These are phyloP conservation scores for Phylloscopus whistleri DNA, from an alignment of 2,113 vertebrate species.

Conservation along the genomic window DNA sequence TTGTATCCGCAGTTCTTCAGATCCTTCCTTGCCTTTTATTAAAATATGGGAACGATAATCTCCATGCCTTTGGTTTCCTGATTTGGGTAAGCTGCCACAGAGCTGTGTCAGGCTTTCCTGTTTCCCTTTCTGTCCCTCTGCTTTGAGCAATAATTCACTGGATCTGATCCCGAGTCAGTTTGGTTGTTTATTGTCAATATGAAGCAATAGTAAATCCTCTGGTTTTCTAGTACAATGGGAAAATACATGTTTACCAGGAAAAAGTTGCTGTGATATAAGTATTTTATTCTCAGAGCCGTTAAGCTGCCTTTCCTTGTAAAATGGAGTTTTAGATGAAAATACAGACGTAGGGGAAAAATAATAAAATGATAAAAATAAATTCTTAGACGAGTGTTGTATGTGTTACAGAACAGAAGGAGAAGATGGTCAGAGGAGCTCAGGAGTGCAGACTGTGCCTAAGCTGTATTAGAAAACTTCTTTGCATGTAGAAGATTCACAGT, in stretches of 20 bases:
- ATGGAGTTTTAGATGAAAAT: not conserved
- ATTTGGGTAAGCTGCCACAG: not conserved
- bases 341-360: not conserved
- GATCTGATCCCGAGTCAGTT: not conserved
- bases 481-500: not conserved
- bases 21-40: constrained; percentile 31
- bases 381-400: not conserved
- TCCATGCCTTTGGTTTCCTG: constrained; percentile 7
- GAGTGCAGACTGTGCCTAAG: not conserved
- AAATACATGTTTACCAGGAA: not conserved
- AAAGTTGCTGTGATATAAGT: not conserved
- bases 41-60: constrained; percentile 13
- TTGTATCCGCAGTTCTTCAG: not conserved
- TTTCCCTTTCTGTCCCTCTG: constrained; percentile 5
- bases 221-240: not conserved
- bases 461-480: not conserved
- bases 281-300: not conserved
- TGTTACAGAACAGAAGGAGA: not conserved
- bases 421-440: not conserved
- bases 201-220: not conserved
- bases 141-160: not conserved
- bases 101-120: constrained; percentile 9
- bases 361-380: not conserved
- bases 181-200: not conserved
- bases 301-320: not conserved